These are phyloP conservation scores for Malacoraja senta DNA, from an alignment of 2,797 vertebrate species.

Conservation along the genomic window DNA sequence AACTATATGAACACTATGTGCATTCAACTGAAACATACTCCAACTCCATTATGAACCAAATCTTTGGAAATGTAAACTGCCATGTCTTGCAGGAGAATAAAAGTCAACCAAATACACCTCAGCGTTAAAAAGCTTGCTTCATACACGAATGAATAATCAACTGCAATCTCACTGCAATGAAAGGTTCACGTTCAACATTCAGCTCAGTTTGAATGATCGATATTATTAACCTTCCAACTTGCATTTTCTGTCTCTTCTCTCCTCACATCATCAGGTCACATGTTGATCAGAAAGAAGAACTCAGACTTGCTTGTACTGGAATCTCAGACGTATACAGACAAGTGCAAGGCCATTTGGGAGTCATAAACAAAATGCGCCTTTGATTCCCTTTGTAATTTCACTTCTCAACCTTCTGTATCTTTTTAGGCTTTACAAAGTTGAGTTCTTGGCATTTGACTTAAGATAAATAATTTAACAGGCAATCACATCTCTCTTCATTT, in stretches of 20 bases:
- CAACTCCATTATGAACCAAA: not conserved
- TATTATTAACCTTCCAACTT: not conserved
- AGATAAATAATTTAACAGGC: not conserved
- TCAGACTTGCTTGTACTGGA: not conserved
- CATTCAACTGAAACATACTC: not conserved
- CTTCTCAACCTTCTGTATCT: no score
- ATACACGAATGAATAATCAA: not conserved
- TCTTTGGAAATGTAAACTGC: not conserved
- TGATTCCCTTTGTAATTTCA: no score
- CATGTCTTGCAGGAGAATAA: not conserved
- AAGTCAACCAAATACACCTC: not conserved
- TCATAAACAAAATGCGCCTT: no score
- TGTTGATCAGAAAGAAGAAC: not conserved
- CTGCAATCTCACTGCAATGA: conserved; percentile 7
- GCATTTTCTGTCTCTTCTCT: not conserved
- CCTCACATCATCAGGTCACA: not conserved
- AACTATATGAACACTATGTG: not conserved
- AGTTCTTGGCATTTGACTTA: no score
- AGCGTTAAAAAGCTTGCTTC: conserved; percentile 5
- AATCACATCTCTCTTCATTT: not conserved
- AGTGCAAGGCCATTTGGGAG: no score
- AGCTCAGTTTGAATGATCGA: not conserved
- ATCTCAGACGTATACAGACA: no score
- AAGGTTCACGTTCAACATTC: not conserved
- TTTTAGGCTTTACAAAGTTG: no score